phyloP scores from a whole-genome alignment of 2,888 invertebrate species.

The Tipula confusa region DNA sequence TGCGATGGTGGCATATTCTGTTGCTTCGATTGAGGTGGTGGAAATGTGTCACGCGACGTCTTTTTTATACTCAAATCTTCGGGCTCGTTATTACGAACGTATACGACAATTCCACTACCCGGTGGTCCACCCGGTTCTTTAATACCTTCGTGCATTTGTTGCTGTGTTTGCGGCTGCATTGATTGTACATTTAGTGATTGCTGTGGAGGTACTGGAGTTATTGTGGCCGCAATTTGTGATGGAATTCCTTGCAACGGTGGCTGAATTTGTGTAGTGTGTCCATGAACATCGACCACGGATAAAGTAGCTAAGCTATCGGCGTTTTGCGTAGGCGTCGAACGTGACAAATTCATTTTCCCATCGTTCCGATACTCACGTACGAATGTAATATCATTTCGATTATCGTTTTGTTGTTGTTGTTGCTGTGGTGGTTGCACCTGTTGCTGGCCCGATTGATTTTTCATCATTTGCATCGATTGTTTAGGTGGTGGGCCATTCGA shows the following conservation, averaged over 20 bases:
- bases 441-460: neutral
- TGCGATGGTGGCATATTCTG: constrained; percentile 41
- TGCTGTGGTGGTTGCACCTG: neutral
- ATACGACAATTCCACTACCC: constrained; percentile 44
- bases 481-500: constrained; percentile 52
- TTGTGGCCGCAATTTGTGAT: constrained; percentile 61
- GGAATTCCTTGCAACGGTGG: constrained; percentile 41
- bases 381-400: constrained; percentile 45
- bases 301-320: constrained; percentile 60
- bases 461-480: constrained; percentile 35
- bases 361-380: constrained; percentile 50
- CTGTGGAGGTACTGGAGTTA: constrained; percentile 56
- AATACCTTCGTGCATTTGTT: constrained; percentile 28
- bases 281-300: constrained; percentile 59
- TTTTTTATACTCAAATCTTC: constrained; percentile 73
- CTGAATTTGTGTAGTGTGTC: constrained; percentile 42
- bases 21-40: constrained; percentile 37
- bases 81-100: constrained; percentile 58
- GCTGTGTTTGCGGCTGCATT: constrained; percentile 36
- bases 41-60: constrained; percentile 52
- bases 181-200: constrained; percentile 40
- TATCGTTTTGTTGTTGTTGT: constrained; percentile 33
- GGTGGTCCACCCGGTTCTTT: neutral
- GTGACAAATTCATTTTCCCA: constrained; percentile 37
- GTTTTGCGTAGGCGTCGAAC: neutral